phyloP scores from a whole-genome alignment of 2,797 vertebrate genomes.

The Semotilus atromaculatus region DNA sequence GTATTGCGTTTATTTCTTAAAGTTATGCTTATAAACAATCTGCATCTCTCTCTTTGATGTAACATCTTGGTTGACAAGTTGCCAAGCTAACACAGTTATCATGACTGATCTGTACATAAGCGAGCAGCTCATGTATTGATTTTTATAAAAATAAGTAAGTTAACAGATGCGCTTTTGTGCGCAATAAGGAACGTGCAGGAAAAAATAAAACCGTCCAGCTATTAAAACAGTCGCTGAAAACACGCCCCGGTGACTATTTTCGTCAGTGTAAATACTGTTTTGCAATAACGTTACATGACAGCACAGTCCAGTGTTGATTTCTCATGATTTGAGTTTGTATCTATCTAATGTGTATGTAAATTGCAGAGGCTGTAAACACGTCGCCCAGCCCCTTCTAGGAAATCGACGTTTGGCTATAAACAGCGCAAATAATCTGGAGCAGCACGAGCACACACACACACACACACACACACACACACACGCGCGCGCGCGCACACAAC shows the following conservation, averaged over 20 bases:
- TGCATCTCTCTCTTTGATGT: background rate
- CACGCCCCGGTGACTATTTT: constrained; percentile 21
- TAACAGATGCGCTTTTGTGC: background rate
- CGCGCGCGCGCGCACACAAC: background rate
- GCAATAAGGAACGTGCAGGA: background rate
- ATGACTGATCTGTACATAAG: background rate
- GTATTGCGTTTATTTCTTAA: background rate
- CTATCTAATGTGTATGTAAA: constrained; percentile 1
- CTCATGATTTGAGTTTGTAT: constrained; percentile 2
- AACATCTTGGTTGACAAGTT: constrained; percentile 24
- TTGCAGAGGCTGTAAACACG: constrained; percentile 30
- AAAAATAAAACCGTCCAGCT: background rate
- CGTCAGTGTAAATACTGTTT: constrained; percentile 8
- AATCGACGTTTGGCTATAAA: constrained; percentile 52
- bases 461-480: constrained; percentile 1
- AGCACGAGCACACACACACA: background rate
- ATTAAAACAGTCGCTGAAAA: constrained; percentile 7
- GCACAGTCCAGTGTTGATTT: background rate
- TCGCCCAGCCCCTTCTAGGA: constrained; percentile 46
- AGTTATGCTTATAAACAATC: background rate
- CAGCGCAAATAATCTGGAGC: constrained; percentile 41
- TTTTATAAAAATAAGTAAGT: background rate
- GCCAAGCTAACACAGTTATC: constrained; percentile 11
- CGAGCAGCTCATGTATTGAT: background rate
- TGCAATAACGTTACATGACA: background rate